These are phyloP conservation scores for Australoheros scitulus DNA, from an alignment of 2,113 vertebrate species.

Conservation along the genomic window DNA sequence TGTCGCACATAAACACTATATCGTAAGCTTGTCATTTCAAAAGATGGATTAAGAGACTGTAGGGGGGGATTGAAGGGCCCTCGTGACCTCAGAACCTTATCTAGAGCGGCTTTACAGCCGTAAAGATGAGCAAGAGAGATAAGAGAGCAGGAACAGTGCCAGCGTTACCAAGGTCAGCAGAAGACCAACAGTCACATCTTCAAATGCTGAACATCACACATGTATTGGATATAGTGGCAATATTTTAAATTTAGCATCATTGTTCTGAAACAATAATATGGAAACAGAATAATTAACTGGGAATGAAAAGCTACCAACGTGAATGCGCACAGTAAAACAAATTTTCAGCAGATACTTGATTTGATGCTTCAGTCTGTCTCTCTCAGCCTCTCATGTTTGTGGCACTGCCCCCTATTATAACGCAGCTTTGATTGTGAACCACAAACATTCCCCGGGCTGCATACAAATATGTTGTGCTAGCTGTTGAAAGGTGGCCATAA, in stretches of 20 bases:
- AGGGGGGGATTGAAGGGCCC: constrained; percentile 10
- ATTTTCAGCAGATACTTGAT: not conserved
- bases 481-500: not conserved
- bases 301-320: not conserved
- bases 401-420: constrained; percentile 32
- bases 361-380: not conserved
- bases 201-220: constrained; percentile 14
- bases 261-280: not conserved
- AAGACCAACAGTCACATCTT: constrained; percentile 6
- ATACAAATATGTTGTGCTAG: constrained; percentile 26
- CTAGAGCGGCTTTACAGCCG: constrained; percentile 39
- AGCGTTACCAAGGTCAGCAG: constrained; percentile 37
- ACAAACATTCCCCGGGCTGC: constrained; percentile 12
- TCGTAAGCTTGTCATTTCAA: not conserved
- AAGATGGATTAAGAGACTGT: constrained; percentile 18
- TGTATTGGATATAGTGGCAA: not conserved
- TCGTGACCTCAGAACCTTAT: constrained; percentile 49
- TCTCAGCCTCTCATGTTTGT: not conserved
- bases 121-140: constrained; percentile 27
- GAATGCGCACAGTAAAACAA: not conserved
- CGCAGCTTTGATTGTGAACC: constrained; percentile 37
- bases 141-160: constrained; percentile 3
- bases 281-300: not conserved
- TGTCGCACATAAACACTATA: not conserved
- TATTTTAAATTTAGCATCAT: not conserved